phyloP scores from a whole-genome alignment of 2,888 invertebrate genomes.

The Acronicta leporina region DNA sequence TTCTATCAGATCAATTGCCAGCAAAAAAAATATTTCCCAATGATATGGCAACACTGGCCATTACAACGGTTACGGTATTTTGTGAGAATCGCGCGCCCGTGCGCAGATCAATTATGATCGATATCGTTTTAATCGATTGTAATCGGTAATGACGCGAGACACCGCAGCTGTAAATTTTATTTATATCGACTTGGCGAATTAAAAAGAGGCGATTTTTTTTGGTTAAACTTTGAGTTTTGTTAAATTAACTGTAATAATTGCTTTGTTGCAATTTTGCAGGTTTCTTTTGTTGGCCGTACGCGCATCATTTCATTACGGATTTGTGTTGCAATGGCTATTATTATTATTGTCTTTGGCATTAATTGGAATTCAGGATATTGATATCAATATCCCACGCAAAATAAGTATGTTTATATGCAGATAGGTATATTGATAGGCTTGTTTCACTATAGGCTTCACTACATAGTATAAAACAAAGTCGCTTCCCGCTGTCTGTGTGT shows the following conservation, averaged over 20 bases:
- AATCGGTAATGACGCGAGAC: conserved; percentile 81
- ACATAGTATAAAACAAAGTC: too few species aligned
- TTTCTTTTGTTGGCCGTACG: background rate
- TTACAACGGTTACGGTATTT: conserved; percentile 54
- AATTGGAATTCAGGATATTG: too few species aligned
- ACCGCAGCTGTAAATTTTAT: conserved; percentile 76
- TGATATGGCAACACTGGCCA: conserved; percentile 50
- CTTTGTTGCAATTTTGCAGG: conserved; percentile 4
- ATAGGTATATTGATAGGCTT: too few species aligned
- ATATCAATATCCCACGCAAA: too few species aligned
- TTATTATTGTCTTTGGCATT: too few species aligned
- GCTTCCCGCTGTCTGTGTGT: too few species aligned
- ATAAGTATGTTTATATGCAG: too few species aligned
- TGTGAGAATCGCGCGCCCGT: conserved; percentile 70
- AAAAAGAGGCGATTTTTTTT: conserved; percentile 24
- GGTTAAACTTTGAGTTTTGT: conserved; percentile 7
- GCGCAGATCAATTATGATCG: conserved; percentile 79
- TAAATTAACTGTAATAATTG: conserved; percentile 14
- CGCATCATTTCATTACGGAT: too few species aligned
- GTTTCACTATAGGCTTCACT: too few species aligned
- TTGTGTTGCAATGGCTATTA: too few species aligned
- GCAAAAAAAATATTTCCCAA: conserved; percentile 36
- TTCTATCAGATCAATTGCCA: conserved; percentile 34
- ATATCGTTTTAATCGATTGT: conserved; percentile 81
- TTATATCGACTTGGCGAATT: conserved; percentile 43